phyloP scores from a whole-genome alignment of 2,113 vertebrate genomes.

The Poecile atricapillus region DNA sequence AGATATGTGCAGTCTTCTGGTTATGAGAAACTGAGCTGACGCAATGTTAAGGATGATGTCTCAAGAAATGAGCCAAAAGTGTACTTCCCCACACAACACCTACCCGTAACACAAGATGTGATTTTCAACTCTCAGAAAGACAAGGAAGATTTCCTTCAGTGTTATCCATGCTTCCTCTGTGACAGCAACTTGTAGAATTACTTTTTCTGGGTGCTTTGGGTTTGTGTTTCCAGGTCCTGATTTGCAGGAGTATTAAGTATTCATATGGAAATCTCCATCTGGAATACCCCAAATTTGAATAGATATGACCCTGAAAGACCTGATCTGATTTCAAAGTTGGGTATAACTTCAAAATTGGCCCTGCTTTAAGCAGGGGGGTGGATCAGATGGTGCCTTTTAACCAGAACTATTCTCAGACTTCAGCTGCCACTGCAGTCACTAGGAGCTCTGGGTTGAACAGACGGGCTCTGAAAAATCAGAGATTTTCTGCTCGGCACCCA shows the following conservation, averaged over 20 bases:
- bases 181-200: neutral
- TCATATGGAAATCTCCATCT: neutral
- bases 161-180: neutral
- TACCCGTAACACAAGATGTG: neutral
- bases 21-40: neutral
- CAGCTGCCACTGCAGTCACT: conserved; percentile 2
- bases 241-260: neutral
- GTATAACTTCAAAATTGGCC: conserved; percentile 18
- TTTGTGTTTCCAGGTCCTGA: neutral
- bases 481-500: neutral
- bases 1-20: neutral
- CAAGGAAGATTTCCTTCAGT: neutral
- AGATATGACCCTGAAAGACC: neutral
- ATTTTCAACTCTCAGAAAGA: neutral
- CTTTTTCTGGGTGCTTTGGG: neutral
- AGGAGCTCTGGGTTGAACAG: neutral
- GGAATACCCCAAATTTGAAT: neutral
- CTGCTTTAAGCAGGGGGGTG: neutral
- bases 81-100: neutral
- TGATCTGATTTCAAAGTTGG: neutral
- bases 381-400: conserved; percentile 43
- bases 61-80: neutral
- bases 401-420: conserved; percentile 39
- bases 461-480: neutral
- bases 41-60: neutral